Conservation (phyloP, 2,888 invertebrate species). For the Cerceris rybyensis region DNA sequence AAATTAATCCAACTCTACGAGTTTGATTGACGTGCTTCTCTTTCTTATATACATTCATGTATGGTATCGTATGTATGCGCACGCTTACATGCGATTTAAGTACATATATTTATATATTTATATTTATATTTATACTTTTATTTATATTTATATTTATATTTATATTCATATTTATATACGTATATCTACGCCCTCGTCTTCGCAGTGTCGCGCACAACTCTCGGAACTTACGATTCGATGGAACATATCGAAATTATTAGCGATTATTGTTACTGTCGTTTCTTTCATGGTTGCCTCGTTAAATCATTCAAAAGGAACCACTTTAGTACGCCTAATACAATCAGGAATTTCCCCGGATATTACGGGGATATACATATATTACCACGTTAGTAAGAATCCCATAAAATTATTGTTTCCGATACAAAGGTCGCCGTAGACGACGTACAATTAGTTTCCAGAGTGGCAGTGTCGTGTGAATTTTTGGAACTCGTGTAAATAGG, state of each 20-base stretch:
- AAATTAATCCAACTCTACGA: constrained; percentile 73
- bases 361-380: background rate
- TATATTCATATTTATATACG: constrained; percentile 46
- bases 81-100: constrained; percentile 29
- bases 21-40: constrained; percentile 76
- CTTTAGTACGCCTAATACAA: background rate
- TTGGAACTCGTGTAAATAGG: constrained; percentile 43
- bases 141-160: no score
- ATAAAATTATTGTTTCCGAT: constrained; percentile 40
- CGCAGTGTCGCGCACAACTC: constrained; percentile 66
- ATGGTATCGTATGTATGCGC: constrained; percentile 55
- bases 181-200: constrained; percentile 64
- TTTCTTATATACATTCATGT: constrained; percentile 63
- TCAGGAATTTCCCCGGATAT: background rate
- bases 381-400: background rate
- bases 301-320: constrained; percentile 35
- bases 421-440: constrained; percentile 34
- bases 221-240: constrained; percentile 23
- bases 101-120: no score
- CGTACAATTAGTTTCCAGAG: constrained; percentile 40
- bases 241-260: background rate
- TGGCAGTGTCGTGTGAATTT: constrained; percentile 60
- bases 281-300: constrained; percentile 7
- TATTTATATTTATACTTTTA: constrained; percentile 1
- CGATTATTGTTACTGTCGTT: background rate